phyloP scores from a whole-genome alignment of 2,797 vertebrate genomes.

The Mycteria americana region DNA sequence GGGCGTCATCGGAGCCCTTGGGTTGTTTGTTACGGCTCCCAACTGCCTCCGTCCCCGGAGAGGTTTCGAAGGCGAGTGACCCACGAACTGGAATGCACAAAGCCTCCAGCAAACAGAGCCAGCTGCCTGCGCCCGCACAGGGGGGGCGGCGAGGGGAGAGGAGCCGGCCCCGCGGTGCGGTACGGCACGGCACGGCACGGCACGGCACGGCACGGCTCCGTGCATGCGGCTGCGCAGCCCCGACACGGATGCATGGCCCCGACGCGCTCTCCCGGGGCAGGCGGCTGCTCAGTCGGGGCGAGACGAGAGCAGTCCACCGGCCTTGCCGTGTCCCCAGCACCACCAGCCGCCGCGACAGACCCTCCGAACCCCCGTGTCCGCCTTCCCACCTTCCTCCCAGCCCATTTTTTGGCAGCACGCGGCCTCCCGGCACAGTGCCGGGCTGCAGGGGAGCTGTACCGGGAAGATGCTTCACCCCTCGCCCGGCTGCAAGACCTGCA shows the following conservation, averaged over 20 bases:
- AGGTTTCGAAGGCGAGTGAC: conserved; percentile 58
- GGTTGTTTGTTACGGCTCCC: conserved; percentile 45
- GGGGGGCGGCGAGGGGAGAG: background rate
- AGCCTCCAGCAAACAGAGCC: conserved; percentile 63
- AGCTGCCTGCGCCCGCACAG: conserved; percentile 45
- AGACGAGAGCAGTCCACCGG: background rate
- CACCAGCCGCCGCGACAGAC: background rate
- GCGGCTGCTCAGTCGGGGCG: background rate
- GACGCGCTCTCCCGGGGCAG: rapidly evolving
- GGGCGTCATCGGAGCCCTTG: conserved; percentile 27
- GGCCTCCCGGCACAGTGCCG: background rate
- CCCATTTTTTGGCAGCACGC: background rate
- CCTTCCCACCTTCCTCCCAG: background rate
- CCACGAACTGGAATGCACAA: conserved; percentile 62
- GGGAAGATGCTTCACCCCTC: background rate
- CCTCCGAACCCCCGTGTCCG: background rate
- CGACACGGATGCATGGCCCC: background rate
- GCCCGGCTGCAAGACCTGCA: rapidly evolving
- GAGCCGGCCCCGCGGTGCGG: background rate
- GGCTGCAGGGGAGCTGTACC: background rate
- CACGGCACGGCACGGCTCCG: rapidly evolving
- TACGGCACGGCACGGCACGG: rapidly evolving
- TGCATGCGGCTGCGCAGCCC: background rate
- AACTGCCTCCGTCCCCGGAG: conserved; percentile 49
- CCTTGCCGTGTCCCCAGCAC: background rate